phyloP scores from a whole-genome alignment of 1,140 invertebrate species.

The Dreissena polymorpha region DNA sequence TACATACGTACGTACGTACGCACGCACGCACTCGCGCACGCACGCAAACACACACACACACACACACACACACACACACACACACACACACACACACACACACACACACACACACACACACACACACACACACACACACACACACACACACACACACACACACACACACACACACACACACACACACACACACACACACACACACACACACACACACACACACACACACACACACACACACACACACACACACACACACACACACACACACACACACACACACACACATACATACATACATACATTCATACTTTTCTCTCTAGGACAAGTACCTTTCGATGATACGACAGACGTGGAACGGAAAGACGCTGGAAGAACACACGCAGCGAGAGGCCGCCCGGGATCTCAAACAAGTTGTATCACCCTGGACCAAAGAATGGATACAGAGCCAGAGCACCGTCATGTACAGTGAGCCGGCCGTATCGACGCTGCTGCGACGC shows the following conservation, averaged over 20 bases:
- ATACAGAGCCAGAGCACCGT: not conserved
- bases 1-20: too few relatives aligned
- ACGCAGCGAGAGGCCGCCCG: not conserved
- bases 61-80: not conserved
- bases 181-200: not conserved
- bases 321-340: constrained; percentile 23
- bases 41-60: too few relatives aligned
- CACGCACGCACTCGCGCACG: too few relatives aligned
- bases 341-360: constrained; percentile 18
- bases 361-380: constrained; percentile 2
- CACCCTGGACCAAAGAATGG: constrained; percentile 23
- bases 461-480: not conserved
- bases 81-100: too few relatives aligned
- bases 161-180: too few relatives aligned
- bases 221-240: too few relatives aligned
- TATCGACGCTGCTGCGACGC: not conserved
- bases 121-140: not conserved
- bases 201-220: not conserved
- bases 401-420: not conserved
- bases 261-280: not conserved
- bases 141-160: not conserved
- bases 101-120: not conserved
- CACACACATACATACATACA: too few relatives aligned
- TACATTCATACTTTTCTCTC: not conserved
- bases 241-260: not conserved